Percentiles rank a stretch among this genome's conserved stretches.
Evolutionary conservation across 2,797 vertebrate genomes (phyloP).

Genomic region (Enteromius paludinosus): DNA sequence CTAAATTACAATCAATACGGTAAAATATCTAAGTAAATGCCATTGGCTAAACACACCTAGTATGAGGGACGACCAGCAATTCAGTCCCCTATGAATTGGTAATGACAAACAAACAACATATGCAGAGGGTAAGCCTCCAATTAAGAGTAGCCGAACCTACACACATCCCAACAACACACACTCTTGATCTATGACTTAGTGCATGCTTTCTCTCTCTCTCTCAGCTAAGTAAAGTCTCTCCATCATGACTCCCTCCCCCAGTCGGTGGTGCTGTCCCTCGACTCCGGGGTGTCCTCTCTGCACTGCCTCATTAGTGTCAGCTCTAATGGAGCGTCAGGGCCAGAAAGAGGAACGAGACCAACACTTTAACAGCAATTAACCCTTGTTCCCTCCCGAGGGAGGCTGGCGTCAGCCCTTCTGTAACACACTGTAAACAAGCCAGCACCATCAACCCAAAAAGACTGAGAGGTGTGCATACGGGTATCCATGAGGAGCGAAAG

Average conservation of each 20-base stretch:
- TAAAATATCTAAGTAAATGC: constrained; percentile 21
- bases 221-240: constrained; percentile 42
- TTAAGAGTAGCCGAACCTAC: constrained; percentile 52
- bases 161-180: constrained; percentile 42
- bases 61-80: constrained; percentile 3
- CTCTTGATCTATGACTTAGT: constrained; percentile 64
- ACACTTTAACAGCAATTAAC: constrained; percentile 92
- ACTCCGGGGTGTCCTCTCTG: constrained; percentile 76
- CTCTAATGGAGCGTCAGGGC: constrained; percentile 85
- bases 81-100: constrained; percentile 40
- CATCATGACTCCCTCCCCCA: constrained; percentile 27
- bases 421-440: constrained; percentile 90
- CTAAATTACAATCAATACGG: constrained; percentile 13
- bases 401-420: constrained; percentile 85
- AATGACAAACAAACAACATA: constrained; percentile 59
- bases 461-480: constrained; percentile 61
- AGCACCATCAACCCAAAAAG: constrained; percentile 82
- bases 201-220: constrained; percentile 31
- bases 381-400: constrained; percentile 83
- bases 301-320: constrained; percentile 89
- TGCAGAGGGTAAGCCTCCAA: constrained; percentile 55
- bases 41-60: constrained; percentile 5
- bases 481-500: constrained; percentile 25
- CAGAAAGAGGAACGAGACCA: constrained; percentile 84
- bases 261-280: constrained; percentile 41